Base-by-base conservation (phyloP, 2,888 invertebrate species). In the Ligdia adustata region DNA sequence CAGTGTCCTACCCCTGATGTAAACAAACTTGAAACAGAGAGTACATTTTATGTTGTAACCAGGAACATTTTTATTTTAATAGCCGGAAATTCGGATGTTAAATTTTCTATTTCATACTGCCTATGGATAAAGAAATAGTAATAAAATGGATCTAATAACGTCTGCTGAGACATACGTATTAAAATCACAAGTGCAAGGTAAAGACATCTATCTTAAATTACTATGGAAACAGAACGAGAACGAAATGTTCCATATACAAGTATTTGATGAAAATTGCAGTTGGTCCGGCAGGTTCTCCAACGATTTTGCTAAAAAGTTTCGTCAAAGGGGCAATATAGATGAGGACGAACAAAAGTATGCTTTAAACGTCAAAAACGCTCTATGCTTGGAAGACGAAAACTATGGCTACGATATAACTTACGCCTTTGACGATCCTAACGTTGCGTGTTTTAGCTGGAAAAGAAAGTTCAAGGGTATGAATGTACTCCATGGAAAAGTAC, bases 231-330 rank as follows among this genome's bases (percentile, higher is more conserved):
- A 63, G 6, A 72, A 65, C 52, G 60, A 65, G 16, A 47, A 47
- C 4, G 62, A 70, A 28, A 47, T 87, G 15, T 86, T 88, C 64
- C 52, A 68, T 22, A 70, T 89, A 9, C 69, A 71, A 58, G 32
- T 89, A 9, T 75, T 72, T 54, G 72, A 75, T 14, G 66, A 68
- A 13, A 58, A 66, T 7, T 58, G 55, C 2, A 63, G 64, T 47
- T 85, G 86, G 86, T 66, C 74, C 0, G 89, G 89, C 0, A 58
- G 47, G 15, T 84, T 69, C 57, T 66, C 79, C 1, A 60, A 62
- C 3, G 73, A 76, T 35, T 66, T 59, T 5, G 75, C 79, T 0
- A 57, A 67, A 43, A 51, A 62, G 34, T 74, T 69, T 38, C 58
- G 66, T 32, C 57, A 72, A 22, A 60, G 65, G 34, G 57, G 71